These are phyloP conservation scores for Pelecanus crispus DNA, from an alignment of 2,113 vertebrate species.

Conservation along the genomic window DNA sequence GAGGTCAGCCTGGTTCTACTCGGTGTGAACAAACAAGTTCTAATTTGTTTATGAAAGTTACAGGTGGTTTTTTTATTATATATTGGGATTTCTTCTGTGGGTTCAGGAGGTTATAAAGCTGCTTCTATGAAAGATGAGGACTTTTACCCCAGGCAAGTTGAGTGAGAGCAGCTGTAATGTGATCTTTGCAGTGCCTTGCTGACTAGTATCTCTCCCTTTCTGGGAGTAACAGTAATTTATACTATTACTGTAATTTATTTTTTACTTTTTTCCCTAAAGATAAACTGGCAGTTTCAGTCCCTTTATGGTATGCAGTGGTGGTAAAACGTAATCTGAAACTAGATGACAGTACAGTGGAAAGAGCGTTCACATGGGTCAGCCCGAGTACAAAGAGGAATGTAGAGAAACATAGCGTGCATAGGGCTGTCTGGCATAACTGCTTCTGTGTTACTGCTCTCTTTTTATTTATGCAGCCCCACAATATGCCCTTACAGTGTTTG, in stretches of 20 bases:
- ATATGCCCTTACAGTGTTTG: neutral
- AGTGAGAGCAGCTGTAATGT: neutral
- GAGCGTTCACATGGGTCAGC: neutral
- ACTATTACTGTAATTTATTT: conserved; percentile 17
- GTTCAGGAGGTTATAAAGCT: conserved; percentile 9
- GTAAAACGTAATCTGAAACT: neutral
- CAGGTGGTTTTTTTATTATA: neutral
- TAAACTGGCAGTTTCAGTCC: conserved; percentile 3
- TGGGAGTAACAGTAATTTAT: conserved; percentile 16
- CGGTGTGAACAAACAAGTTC: neutral
- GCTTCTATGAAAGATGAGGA: conserved; percentile 15
- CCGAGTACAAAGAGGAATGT: neutral
- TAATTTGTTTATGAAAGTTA: conserved; percentile 34
- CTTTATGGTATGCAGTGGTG: neutral
- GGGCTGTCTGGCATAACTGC: neutral
- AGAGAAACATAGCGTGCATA: neutral
- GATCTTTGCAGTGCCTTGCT: neutral
- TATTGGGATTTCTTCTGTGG: neutral
- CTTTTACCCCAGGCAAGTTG: neutral
- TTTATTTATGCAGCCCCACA: neutral
- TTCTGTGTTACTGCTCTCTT: neutral
- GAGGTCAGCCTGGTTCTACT: neutral
- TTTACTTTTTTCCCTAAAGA: neutral
- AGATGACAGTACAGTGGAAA: neutral
- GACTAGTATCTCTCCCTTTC: neutral